Conservation (phyloP, 92 coral and sea anemone genomes). For the Epizoanthus stellaris region DNA sequence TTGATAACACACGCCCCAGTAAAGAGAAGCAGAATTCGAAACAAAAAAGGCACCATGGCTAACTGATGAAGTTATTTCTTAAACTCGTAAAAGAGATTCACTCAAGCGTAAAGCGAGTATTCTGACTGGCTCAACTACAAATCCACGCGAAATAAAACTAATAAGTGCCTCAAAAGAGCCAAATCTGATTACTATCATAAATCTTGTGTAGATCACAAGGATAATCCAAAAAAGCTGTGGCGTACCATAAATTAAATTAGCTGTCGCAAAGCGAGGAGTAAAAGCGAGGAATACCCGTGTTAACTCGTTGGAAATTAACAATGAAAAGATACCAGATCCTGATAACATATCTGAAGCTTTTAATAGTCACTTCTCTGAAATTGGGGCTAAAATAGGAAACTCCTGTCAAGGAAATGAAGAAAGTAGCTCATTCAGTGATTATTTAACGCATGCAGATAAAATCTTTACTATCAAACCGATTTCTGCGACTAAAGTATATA, state of each 20-base stretch:
- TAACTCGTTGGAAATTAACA: not conserved
- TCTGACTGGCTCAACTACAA: not conserved
- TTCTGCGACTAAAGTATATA: not conserved
- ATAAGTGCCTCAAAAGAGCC: not conserved
- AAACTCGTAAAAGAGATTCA: not conserved
- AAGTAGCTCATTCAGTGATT: not conserved
- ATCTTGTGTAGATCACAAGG: too few species aligned
- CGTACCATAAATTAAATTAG: not conserved
- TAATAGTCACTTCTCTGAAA: not conserved
- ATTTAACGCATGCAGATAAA: not conserved
- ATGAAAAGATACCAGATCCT: not conserved
- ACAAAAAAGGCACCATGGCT: not conserved
- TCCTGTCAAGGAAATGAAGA: not conserved
- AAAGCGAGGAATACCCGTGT: too few species aligned
- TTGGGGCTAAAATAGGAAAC: not conserved
- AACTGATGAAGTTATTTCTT: not conserved
- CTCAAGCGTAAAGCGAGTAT: not conserved
- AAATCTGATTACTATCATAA: not conserved
- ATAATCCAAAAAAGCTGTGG: too few species aligned
- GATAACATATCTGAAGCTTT: not conserved
- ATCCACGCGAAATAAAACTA: not conserved
- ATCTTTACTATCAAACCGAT: not conserved
- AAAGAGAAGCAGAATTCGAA: not conserved
- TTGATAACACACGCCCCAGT: not conserved
- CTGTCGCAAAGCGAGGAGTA: not conserved